A percentile compares a stretch with the other conserved stretches of the same genome.
Conservation (phyloP, 2,797 vertebrate species). For the Ptychobarbus kaznakovi region DNA sequence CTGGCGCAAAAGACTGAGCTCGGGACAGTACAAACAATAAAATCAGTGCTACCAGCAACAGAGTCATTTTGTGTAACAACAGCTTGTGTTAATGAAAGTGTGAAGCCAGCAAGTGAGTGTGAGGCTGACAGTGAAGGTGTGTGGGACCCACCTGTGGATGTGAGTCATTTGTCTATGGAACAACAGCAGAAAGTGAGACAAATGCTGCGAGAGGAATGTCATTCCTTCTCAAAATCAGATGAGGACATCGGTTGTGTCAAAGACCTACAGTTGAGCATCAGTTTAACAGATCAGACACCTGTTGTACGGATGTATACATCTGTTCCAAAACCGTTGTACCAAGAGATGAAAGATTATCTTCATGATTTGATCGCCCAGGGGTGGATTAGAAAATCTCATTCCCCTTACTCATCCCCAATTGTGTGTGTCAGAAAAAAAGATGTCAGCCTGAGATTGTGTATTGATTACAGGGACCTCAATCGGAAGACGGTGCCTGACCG, state of each 20-base stretch:
- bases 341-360: too few relatives aligned
- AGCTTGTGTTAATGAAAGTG: neutral
- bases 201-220: slow-evolving; percentile 20
- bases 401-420: too few relatives aligned
- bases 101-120: neutral
- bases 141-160: slow-evolving; percentile 42
- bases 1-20: slow-evolving; percentile 8
- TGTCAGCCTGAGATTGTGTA: too few relatives aligned
- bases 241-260: slow-evolving; percentile 47
- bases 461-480: too few relatives aligned
- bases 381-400: too few relatives aligned
- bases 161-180: slow-evolving; percentile 3
- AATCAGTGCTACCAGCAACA: slow-evolving; percentile 26
- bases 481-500: too few relatives aligned
- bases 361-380: too few relatives aligned
- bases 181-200: slow-evolving; percentile 27
- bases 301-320: slow-evolving; percentile 25
- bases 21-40: slow-evolving; percentile 21
- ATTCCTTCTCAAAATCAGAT: slow-evolving; percentile 41
- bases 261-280: slow-evolving; percentile 34
- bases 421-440: too few relatives aligned
- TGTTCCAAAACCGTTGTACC: slow-evolving; percentile 41
- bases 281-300: slow-evolving; percentile 35
- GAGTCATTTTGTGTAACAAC: neutral
- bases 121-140: neutral